Evolutionary conservation across 2,797 vertebrate genomes (phyloP), one percentile per base, ranked within the genome.

Genomic region (Anomalospiza imberbis): DNA sequence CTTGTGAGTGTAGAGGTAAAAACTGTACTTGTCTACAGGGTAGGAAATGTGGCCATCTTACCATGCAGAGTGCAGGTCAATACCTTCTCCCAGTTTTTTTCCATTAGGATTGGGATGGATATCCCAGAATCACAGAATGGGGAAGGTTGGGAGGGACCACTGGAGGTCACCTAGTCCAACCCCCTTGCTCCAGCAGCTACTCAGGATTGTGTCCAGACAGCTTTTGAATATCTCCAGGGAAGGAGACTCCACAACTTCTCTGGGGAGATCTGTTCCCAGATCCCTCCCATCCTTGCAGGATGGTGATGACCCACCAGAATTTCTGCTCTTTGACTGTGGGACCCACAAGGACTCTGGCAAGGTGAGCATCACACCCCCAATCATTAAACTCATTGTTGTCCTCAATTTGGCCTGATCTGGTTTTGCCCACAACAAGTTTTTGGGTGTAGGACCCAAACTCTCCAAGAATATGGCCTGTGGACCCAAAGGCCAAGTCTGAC

Each of bases 261-360:
- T 13, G 38, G n/a, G 36, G 5, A 51, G 5, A 15, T 13, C 6
- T 80, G 21, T 61, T 42, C 68, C 54, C 47, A 67, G 15, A 44
- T 24, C 42, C 32, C 21, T 67, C 36, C 45, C 32, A 29, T 26
- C 26, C 45, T 9, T 18, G 18, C 54, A 68, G 54, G 50, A 16
- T 34, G 62, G 29, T 17, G 58, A 36, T 1, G 4, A 4, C 14
- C 28, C 32, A 3, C 22, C 48, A 17, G 1, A 11, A 10, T 13
- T 55, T 42, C 73, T 70, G 50, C 38, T 75, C 28, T 53, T 60
- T 28, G 26, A 16, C 9, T 0, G 0, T 16, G 32, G 34, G 9
- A 16, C 10, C 17, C 29, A 45, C 67, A 38, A 26, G 47, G 55
- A 6, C 4, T 2, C 34, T 61, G 60, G 2, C 28, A 12, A 2